A percentile compares a stretch with the other conserved stretches of the same genome.
These are phyloP conservation scores for Crioceris asparagi DNA, from an alignment of 2,888 invertebrate species.

Conservation along the genomic window DNA sequence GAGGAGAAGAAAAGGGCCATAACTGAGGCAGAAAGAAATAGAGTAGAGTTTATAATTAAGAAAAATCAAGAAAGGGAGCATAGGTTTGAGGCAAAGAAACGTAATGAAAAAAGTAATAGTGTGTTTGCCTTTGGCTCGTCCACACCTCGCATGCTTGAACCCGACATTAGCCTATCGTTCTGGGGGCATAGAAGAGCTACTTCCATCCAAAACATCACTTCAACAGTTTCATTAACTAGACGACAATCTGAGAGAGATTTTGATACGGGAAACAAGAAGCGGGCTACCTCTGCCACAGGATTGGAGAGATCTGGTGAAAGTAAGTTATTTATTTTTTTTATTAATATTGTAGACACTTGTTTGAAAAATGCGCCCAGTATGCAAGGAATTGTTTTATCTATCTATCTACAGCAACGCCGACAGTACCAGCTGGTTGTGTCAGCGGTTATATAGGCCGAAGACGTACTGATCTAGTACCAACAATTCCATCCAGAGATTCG, in stretches of 20 bases:
- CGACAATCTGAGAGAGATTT: conserved; percentile 78
- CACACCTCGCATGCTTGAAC: conserved; percentile 77
- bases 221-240: conserved; percentile 56
- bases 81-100: conserved; percentile 62
- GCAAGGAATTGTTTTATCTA: no score
- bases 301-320: conserved; percentile 56
- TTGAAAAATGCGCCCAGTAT: no score
- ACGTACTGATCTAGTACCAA: conserved; percentile 85
- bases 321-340: no score
- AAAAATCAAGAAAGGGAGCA: conserved; percentile 52
- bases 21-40: conserved; percentile 78
- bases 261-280: conserved; percentile 61
- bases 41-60: conserved; percentile 75
- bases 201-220: conserved; percentile 81
- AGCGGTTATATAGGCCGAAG: conserved; percentile 64
- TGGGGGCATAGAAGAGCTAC: conserved; percentile 84
- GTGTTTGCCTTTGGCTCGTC: conserved; percentile 89
- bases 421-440: conserved; percentile 53
- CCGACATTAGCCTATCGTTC: conserved; percentile 68
- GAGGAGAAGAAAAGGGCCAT: conserved; percentile 84
- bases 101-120: conserved; percentile 61
- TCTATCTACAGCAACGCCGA: no score
- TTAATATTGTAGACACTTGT: no score
- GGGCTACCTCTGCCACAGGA: conserved; percentile 62
- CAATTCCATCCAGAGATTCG: conserved; percentile 64